Evolutionary conservation across 1,140 invertebrate species (phyloP).

Genomic region (Caenorhabditis remanei): DNA sequence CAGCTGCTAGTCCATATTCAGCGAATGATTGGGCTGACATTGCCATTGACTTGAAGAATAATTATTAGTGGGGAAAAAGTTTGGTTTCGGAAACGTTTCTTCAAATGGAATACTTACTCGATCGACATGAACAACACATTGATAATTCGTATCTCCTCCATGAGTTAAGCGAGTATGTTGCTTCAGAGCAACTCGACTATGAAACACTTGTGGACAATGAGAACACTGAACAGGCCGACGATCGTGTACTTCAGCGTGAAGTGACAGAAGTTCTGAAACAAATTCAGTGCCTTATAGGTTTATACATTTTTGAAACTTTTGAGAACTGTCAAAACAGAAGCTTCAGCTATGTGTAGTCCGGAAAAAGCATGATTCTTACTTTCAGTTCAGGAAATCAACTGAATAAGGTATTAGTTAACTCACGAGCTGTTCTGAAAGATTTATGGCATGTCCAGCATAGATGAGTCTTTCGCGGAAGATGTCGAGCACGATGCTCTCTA

Average conservation of each 20-base stretch:
- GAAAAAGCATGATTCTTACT: too few relatives aligned
- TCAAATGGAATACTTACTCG: not conserved
- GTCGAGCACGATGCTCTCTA: constrained; percentile 50
- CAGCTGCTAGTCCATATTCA: not conserved
- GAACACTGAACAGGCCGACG: constrained; percentile 57
- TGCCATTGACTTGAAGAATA: not conserved
- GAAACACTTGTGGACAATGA: constrained; percentile 52
- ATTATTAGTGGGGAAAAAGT: not conserved
- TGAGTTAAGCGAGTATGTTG: constrained; percentile 26
- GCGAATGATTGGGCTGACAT: constrained; percentile 35
- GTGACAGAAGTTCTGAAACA: constrained; percentile 57
- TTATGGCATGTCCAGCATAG: constrained; percentile 63
- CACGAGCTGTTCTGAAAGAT: constrained; percentile 58
- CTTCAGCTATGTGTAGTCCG: too few relatives aligned
- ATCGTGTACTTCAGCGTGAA: constrained; percentile 58
- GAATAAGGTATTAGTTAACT: not conserved
- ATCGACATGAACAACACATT: constrained; percentile 41
- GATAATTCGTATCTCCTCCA: constrained; percentile 36
- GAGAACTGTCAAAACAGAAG: too few relatives aligned
- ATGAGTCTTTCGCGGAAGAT: constrained; percentile 47
- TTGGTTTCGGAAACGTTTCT: not conserved
- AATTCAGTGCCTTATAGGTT: not conserved
- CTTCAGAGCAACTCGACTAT: constrained; percentile 31
- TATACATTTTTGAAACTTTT: too few relatives aligned
- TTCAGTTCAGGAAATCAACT: too few relatives aligned